Base-by-base conservation (phyloP, 2,888 invertebrate genomes). In the Drosophila mayaguana region DNA sequence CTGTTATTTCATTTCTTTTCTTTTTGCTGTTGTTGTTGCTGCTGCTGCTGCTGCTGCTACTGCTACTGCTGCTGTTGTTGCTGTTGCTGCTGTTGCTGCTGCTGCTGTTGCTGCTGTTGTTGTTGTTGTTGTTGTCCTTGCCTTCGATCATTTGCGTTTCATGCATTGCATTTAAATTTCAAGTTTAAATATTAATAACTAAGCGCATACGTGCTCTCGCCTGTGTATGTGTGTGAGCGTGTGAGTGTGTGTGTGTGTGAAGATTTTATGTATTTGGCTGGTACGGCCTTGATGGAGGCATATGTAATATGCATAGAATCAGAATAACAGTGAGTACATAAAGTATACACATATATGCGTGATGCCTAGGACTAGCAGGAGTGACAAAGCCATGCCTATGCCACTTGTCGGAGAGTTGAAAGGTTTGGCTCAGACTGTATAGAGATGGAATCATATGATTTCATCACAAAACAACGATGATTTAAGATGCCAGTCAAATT, bases 111-210 rank as follows among this genome's bases (percentile, higher is more conserved):
- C 0, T 32, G 22, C 1, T 34, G 51, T 18, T 36, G 20, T 9
- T 20, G 20, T 8, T 32, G 51, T 5, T 36, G 16, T 14, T 63
- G 70, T 50, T 66, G 70, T 59, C 53, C 45, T 76, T 79, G 65
- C 59, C 43, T 72, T 61, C 69, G 64, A 75, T 78, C 75, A 75
- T 69, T 72, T 80, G 64, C 56, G 72, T 67, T 69, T 68, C 88
- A 83, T 88, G 88, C 75, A 73, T 65, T 83, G 83, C 80, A 88
- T 85, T 83, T 81, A 79, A 86, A 85, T 85, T 80, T 75, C 71
- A 79, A 75, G 74, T 72, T 84, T 83, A 79, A 81, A 81, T 85
- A 83, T 83, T 87, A 81, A 88, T 81, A 85, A 82, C 81, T 78
- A 79, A 85, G 74, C 72, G 69, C 81, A 73, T 76, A 79, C 79